Evolutionary conservation across 2,888 invertebrate genomes (phyloP).

Genomic region (Harmothoe impar): DNA sequence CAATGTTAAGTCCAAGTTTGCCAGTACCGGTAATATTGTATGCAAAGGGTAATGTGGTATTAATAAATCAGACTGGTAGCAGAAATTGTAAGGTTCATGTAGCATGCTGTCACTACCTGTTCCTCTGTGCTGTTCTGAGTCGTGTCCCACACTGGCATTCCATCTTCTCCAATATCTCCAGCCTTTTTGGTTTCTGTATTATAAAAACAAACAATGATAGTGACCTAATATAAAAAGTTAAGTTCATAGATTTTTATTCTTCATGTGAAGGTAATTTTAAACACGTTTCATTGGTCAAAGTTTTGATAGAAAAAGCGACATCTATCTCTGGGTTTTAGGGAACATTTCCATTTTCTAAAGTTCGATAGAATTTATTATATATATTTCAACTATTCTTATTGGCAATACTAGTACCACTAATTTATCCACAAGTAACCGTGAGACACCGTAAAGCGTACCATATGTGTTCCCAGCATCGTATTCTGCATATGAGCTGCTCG

Average conservation of each 20-base stretch:
- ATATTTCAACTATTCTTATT: too few relatives aligned
- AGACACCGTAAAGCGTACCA: too few relatives aligned
- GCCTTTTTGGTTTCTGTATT: neutral
- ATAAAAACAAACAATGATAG: neutral
- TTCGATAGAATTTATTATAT: neutral
- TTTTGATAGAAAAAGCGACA: neutral
- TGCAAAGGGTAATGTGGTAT: neutral
- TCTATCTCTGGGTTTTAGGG: neutral
- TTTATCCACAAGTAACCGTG: too few relatives aligned
- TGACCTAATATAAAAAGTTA: neutral
- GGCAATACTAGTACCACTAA: too few relatives aligned
- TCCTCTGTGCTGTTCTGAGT: neutral
- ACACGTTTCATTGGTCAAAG: neutral
- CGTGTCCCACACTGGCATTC: conserved; percentile 40
- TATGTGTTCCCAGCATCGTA: too few relatives aligned
- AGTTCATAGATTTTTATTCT: neutral
- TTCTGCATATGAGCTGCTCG: neutral
- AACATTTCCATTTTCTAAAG: too few relatives aligned
- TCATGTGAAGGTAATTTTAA: neutral
- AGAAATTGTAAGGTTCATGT: neutral
- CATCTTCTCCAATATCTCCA: conserved; percentile 37
- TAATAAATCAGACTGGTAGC: neutral
- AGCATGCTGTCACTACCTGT: conserved; percentile 3
- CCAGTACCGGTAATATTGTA: neutral
- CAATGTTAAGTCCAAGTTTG: too few relatives aligned